Evolutionary conservation across 2,888 invertebrate genomes (phyloP), one percentile per base, ranked within the genome.

Genomic region (Acleris literana): DNA sequence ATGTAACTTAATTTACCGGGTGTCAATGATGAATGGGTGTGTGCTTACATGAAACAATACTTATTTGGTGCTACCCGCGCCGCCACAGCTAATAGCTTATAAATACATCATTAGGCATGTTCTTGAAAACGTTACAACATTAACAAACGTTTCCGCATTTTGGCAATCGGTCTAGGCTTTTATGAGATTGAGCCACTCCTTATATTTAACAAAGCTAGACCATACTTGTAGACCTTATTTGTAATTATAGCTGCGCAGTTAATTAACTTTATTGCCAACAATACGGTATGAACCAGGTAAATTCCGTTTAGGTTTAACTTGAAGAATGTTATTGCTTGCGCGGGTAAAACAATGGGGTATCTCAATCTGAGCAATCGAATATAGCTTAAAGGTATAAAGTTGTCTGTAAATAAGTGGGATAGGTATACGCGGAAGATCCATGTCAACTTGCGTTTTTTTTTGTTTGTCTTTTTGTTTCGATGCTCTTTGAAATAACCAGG

Each of bases 41-140:
- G 20, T 17, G 29, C 52, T 48, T 58, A 58, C 49, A 53, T 51
- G 62, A 68, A 68, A 68, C 68, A 68, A 68, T 62, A 54, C 62
- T 49, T 62, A 62, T 68, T 64, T 61, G 68, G 68, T 46, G 49
- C 61, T 68, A 53, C 33, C 43, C 55, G 43, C 43, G 13, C 60
- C 29, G 18, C 16, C 44, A 3, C 25, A 11, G 33, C 44, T 61
- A 60, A 56, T 61, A 56, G 51, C 17, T 16, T 56, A 61, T 63
- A 55, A 48, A 56, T 65, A 52, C 54, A 64, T 60, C 59, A 60
- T 54, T 64, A 44, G 43, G 29, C 59, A n/a, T 64, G 64, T 60
- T 49, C 54, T 64, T 64, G 64, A 64, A 64, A 64, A 64, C 18
- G 25, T 59, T 49, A 33, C 18, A 9, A n/a, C 39, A 29, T 22